Evolutionary conservation across 2,113 vertebrate genomes (phyloP).

Genomic region (Prochilodus magdalenae): DNA sequence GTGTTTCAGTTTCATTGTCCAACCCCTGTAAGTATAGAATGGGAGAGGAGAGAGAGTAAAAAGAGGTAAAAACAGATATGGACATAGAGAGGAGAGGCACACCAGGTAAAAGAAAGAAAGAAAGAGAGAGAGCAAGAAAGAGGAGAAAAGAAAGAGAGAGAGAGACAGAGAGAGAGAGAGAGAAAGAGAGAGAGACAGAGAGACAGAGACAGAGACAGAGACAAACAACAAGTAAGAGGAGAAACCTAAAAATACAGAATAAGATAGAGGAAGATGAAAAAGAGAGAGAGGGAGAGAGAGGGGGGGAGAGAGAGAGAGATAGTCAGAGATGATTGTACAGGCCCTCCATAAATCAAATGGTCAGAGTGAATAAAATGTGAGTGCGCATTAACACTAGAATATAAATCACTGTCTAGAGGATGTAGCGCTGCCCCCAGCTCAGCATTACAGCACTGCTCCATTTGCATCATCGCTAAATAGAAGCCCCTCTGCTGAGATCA

Average conservation of each 20-base stretch:
- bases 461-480: background rate
- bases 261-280: background rate
- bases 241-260: background rate
- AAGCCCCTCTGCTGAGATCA: background rate
- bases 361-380: conserved; percentile 4
- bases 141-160: too few relatives aligned
- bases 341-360: background rate
- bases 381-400: background rate
- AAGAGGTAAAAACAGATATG: background rate
- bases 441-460: background rate
- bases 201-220: background rate
- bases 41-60: background rate
- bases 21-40: too few relatives aligned
- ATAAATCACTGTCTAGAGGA: conserved; percentile 16
- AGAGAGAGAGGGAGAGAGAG: background rate
- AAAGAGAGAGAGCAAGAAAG: too few relatives aligned
- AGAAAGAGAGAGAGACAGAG: too few relatives aligned
- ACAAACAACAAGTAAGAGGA: background rate
- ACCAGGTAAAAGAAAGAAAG: too few relatives aligned
- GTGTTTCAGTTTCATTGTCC: too few relatives aligned
- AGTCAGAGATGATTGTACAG: background rate
- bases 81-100: too few relatives aligned
- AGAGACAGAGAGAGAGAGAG: too few relatives aligned
- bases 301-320: background rate
- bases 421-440: background rate